Evolutionary conservation across 2,797 vertebrate species (phyloP), one percentile per base, ranked within the genome.

Genomic region (Gymnoscopelus microlampas): DNA sequence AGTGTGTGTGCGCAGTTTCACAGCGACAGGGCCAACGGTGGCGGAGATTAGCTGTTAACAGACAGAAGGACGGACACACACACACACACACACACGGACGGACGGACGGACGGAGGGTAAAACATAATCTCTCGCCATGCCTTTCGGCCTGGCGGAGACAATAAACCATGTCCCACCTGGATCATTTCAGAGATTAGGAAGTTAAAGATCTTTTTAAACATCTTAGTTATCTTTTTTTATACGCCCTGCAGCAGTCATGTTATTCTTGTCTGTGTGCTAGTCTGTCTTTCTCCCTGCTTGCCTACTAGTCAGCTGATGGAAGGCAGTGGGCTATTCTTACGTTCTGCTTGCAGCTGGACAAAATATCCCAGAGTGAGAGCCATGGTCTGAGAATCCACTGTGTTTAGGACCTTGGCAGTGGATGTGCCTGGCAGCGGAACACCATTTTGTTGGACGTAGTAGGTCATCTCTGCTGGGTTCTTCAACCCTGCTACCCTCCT

Each of bases 351-450:
- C 60, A 98, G 91, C 89, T 97, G 96, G 79, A 99, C 95, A 68
- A 99, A 97, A 60, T 97, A 98, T 72, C 97, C 97, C 61, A 99
- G 86, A 0, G 97, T 98, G 90, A 99, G 92, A 8, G 97, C 98
- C 97, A 98, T 96, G 77, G 96, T 94, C 86, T 99, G 98, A 10
- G 98, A 98, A 83, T 99, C 97, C 81, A 99, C 94, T 0, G 97
- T 99, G 89, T 96, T 99, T 84, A 99, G 89, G 81, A 97, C 95
- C 87, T 99, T 99, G 87, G 97, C 98, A 9, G 97, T 95, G 12
- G 94, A 95, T 0, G 96, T 95, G 15, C 98, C 98, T n/a, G 92
- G 76, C 79, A 99, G 77, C 44, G 97, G 96, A 32, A 91, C 83
- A 54, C 96, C 95, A 0, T 96, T 96, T 86, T 95, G 92, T 58